Base-by-base conservation (phyloP, 2,113 vertebrate genomes). In the Gobiocypris rarus region DNA sequence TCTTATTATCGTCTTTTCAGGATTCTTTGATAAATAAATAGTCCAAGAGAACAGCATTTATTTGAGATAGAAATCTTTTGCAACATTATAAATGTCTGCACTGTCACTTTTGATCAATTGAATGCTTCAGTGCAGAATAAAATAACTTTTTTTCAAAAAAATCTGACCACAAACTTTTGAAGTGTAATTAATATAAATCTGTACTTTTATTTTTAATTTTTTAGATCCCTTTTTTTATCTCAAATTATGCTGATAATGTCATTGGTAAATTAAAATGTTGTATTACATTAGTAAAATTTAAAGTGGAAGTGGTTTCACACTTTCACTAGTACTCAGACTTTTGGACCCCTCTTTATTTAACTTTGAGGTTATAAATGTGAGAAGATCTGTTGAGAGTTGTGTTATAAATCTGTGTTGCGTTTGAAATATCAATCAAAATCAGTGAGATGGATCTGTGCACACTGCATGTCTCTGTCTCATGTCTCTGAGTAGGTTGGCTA, bases 351-450 rank as follows among this genome's bases (percentile, higher is more conserved):
- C 19, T 54, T 9, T 75, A 5, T 54, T 28, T 54, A 75, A 26
- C 24, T 74, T 50, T 74, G 14, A 74, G 19, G 9, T 58, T 76
- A 41, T 76, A 76, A 34, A 76, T 38, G 52, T 45, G 41, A 73
- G 69, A 26, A 28, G 45, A 52, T 17, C 73, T 52, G 7, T 75
- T 63, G 34, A 63, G 34, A 63, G 56, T 17, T 28, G 38, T 45
- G 52, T 59, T 59, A 58, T 78, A 59, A 78, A 78, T 78, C 34
- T 78, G 13, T 61, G 54, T 3, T 69, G 19, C 22, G 50, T 45
- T 63, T 83, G 8, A 41, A 52, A 67, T 58, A 86, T 86, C 74
- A 61, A 76, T 86, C 85, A 59, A 59, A 67, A 54, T 83, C 74
- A 45, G 63, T 63, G 48, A 41, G 77, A 80, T 85, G 61, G 38